Base-by-base conservation (phyloP, 1,140 invertebrate genomes). In the Psix sp. region DNA sequence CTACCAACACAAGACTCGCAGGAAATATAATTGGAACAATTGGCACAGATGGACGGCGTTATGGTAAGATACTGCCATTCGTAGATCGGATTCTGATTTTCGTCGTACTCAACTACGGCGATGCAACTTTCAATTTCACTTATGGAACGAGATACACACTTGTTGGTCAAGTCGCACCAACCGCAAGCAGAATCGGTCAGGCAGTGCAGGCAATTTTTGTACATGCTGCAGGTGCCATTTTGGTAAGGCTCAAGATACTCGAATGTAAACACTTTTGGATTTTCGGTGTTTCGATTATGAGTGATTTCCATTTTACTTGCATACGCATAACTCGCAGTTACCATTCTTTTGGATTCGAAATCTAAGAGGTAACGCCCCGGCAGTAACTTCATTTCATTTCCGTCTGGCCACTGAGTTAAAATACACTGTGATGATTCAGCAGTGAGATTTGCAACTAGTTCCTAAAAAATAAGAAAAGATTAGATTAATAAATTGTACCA, bases 211-310 rank as follows among this genome's bases (percentile, higher is more conserved):
- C 96, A 98, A 79, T 94, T 98, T 39, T 87, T 90, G 77, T 96
- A 95, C 14, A 90, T 88, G 0, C 85, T 81, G 78, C 97, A 98
- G n/a, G 90, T 88, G 0, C 94, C 94, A 46, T 93, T 92, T 46
- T 89, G 88, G 82, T 92, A 97, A 0, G 95, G 95, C 82, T 97
- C 95, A 15, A 98, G 82, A 81, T 96, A 96, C 78, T 97, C 94
- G 66, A 95, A 94, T 0, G 94, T 95, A 63, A 96, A 95, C 57
- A 92, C 92, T 86, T 94, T 94, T 3, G 92, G 86, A 82, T 90
- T 93, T 42, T 94, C 93, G 13, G 88, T 88, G 15, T 90, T 91
- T 74, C 90, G 91, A 60, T 92, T 91, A 74, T 94, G 93, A 31
- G 91, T 90, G 33, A 94, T 87, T 82, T 94, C 93, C 92, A 94